Evolutionary conservation across 2,797 vertebrate species (phyloP).

Genomic region (Nannoperca obscura): DNA sequence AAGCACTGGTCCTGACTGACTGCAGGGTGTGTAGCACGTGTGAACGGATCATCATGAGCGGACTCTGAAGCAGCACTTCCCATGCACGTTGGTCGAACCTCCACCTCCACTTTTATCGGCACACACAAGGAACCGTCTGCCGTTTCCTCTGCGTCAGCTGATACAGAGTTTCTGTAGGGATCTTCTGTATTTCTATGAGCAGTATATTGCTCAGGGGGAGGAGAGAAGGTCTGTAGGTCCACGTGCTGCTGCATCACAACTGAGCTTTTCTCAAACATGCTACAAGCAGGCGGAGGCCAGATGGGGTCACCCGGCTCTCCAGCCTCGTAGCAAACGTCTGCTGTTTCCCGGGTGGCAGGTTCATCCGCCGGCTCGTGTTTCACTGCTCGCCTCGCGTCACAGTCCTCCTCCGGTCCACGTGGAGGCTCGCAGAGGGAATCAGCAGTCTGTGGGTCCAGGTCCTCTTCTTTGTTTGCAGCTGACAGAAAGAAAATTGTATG

Average conservation of each 20-base stretch:
- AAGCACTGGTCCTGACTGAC: conserved; percentile 28
- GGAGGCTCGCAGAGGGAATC: conserved; percentile 10
- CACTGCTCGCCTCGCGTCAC: conserved; percentile 36
- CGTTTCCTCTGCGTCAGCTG: background rate
- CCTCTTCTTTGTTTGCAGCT: conserved; percentile 45
- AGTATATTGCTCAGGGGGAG: conserved; percentile 38
- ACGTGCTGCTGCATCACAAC: conserved; percentile 33
- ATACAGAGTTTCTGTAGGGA: conserved; percentile 13
- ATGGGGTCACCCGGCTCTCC: conserved; percentile 26
- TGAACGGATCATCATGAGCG: conserved; percentile 23
- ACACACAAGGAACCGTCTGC: conserved; percentile 13
- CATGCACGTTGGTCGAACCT: conserved; percentile 31
- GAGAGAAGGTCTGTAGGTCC: conserved; percentile 18
- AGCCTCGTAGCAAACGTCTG: conserved; percentile 32
- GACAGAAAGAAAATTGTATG: background rate
- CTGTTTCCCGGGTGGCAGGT: conserved; percentile 15
- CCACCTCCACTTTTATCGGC: conserved; percentile 55
- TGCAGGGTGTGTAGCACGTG: conserved; percentile 16
- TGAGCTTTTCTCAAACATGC: conserved; percentile 58
- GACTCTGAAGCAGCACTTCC: conserved; percentile 4
- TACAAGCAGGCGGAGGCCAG: conserved; percentile 63
- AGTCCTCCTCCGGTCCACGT: conserved; percentile 18
- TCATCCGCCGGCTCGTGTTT: conserved; percentile 69
- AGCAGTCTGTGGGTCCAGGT: conserved; percentile 9
- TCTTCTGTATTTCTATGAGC: conserved; percentile 17